A percentile compares a stretch with the other conserved stretches of the same genome.
Evolutionary conservation across 2,888 invertebrate genomes (phyloP).

Genomic region (Pammene aurita): DNA sequence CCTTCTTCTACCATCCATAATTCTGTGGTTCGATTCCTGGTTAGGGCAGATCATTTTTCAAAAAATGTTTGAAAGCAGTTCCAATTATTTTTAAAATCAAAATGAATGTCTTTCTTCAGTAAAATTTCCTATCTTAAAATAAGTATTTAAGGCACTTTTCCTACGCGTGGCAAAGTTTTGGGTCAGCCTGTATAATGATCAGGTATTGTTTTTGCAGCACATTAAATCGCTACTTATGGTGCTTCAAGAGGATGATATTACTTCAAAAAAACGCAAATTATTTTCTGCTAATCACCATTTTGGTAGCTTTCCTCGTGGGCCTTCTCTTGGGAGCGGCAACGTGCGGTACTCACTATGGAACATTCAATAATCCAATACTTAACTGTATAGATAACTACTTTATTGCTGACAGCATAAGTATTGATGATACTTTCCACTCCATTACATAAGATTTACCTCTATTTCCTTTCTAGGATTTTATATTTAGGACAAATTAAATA

Average conservation of each 20-base stretch:
- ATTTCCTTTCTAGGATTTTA: neutral
- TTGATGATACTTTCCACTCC: constrained; percentile 60
- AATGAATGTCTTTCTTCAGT: no score
- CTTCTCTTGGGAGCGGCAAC: constrained; percentile 69
- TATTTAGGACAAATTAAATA: no score
- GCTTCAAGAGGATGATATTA: constrained; percentile 61
- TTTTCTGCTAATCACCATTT: constrained; percentile 51
- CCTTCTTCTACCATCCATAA: no score
- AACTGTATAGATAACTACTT: constrained; percentile 71
- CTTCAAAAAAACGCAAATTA: constrained; percentile 60
- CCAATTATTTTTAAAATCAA: no score
- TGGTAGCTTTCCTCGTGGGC: constrained; percentile 59
- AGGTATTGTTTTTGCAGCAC: constrained; percentile 60
- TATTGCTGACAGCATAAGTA: constrained; percentile 52
- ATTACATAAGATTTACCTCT: constrained; percentile 52
- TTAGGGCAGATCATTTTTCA: no score
- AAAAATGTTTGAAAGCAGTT: no score
- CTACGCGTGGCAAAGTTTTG: no score
- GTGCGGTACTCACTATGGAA: constrained; percentile 65
- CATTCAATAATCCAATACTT: constrained; percentile 70
- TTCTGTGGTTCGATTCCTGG: no score
- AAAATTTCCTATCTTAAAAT: no score
- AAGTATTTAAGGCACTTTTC: no score
- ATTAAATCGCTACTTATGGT: constrained; percentile 61
- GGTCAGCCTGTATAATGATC: no score